Conservation (phyloP, 2,113 vertebrate genomes). For the Datnioides undecimradiatus region DNA sequence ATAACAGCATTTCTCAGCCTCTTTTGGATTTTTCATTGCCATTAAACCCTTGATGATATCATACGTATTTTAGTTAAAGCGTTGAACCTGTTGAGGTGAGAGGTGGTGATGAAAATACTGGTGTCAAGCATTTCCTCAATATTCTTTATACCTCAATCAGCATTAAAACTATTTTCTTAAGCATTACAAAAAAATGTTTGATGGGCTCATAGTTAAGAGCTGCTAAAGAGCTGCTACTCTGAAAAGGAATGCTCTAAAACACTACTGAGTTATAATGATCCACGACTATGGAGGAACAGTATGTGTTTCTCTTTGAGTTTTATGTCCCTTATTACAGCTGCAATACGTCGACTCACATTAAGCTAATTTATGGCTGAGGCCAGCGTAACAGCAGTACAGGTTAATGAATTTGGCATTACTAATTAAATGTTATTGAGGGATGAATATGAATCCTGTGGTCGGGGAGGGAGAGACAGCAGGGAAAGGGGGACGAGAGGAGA, state of each 20-base stretch:
- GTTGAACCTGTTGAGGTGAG: constrained; percentile 9
- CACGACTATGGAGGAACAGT: constrained; percentile 70
- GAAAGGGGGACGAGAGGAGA: constrained; percentile 41
- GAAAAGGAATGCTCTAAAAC: constrained; percentile 62
- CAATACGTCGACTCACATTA: constrained; percentile 85
- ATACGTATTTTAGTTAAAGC: constrained; percentile 4
- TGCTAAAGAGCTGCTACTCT: constrained; percentile 46
- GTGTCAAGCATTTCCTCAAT: constrained; percentile 36
- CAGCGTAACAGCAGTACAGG: constrained; percentile 87
- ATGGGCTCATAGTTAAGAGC: constrained; percentile 42
- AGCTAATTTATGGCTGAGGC: constrained; percentile 86
- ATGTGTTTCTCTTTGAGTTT: constrained; percentile 84
- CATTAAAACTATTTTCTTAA: constrained; percentile 38
- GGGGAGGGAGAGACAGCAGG: constrained; percentile 75
- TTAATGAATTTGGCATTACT: constrained; percentile 98
- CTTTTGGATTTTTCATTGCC: not conserved
- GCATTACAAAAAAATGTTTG: constrained; percentile 18
- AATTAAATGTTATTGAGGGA: constrained; percentile 97
- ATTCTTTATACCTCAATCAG: constrained; percentile 17
- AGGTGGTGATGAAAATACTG: constrained; percentile 13
- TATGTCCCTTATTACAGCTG: constrained; percentile 86
- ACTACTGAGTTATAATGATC: constrained; percentile 77
- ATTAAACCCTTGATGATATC: constrained; percentile 1
- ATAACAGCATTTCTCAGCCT: not conserved
- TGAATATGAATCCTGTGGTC: constrained; percentile 95